Conservation (phyloP, 2,888 invertebrate genomes). For the Seira musarum region DNA sequence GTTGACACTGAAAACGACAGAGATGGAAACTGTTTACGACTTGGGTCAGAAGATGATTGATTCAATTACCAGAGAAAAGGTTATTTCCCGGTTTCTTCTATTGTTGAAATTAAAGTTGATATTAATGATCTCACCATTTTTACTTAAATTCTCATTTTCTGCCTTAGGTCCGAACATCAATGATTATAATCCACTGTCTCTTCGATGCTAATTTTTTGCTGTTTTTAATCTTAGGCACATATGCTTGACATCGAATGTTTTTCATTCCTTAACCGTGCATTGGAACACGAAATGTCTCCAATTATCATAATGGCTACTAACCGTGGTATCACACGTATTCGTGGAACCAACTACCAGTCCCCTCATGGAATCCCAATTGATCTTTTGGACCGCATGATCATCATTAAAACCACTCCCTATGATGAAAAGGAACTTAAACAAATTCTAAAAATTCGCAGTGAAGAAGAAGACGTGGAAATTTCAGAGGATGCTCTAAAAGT, state of each 20-base stretch:
- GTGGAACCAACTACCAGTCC: constrained; percentile 80
- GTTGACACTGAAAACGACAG: constrained; percentile 97
- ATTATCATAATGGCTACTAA: constrained; percentile 99
- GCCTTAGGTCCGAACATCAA: background rate
- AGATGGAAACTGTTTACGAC: constrained; percentile 99
- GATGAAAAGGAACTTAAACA: constrained; percentile 90
- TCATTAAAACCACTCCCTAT: constrained; percentile 92
- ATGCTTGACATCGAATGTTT: constrained; percentile 99
- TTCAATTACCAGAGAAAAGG: constrained; percentile 95
- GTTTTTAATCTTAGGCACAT: constrained; percentile 84
- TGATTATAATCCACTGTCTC: background rate
- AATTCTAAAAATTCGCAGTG: constrained; percentile 89
- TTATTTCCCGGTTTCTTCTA: no score
- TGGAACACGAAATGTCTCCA: constrained; percentile 98
- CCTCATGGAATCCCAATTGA: constrained; percentile 99
- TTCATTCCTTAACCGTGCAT: constrained; percentile 96
- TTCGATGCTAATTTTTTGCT: constrained; percentile 30
- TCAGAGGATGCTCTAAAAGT: constrained; percentile 91
- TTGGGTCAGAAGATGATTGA: constrained; percentile 99
- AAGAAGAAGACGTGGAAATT: constrained; percentile 98
- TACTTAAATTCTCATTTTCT: background rate
- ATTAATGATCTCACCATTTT: constrained; percentile 19
- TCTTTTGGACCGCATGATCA: constrained; percentile 94
- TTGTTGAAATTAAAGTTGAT: background rate
- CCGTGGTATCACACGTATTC: constrained; percentile 92